Evolutionary conservation across 2,888 invertebrate genomes (phyloP), one percentile per base, ranked within the genome.

Genomic region (Ethmia dodecea): DNA sequence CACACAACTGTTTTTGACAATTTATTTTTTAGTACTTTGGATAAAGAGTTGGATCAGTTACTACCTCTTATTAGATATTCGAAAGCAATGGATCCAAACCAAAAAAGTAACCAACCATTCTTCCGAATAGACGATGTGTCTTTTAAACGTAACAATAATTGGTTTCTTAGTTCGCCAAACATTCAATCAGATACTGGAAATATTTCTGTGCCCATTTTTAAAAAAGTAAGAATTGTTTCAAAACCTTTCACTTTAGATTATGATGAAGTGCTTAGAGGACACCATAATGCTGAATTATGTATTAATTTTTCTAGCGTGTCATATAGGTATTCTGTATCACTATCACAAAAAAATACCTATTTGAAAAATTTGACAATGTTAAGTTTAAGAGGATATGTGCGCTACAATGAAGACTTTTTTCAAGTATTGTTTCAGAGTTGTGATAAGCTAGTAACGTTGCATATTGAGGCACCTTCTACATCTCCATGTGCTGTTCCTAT

Each of bases 301-400:
- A 31, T 79, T 13, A 25, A 49, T 28, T 76, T 73, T 48, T 45
- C 52, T 18, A 40, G 47, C 24, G 41, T 11, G 13, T 12, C 5
- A 20, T 25, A 14, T 43, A 18, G 35, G 60, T 26, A 55, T 43
- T 50, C 65, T 15, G 49, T 73, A 3, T 43, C 61, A 10, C 41
- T 81, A n/a, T 47, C 62, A 18, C 9, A 51, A 16, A 40, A 42
- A 11, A 53, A 46, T 40, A 43, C 54, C 31, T 81, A 67, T 55
- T 65, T 80, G 38, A 58, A 49, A 24, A 80, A 79, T 55, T 36
- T 84, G 29, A 79, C 76, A 29, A 73, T 59, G 53, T 55, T 84
- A 40, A 71, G 62, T 55, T 52, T 83, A 43, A 50, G 35, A 40
- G 75, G 73, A n/a, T 30, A 42, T 36, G 56, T 69, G 20, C 46